Base-by-base conservation (phyloP, 2,113 vertebrate species). In the Semicossyphus pulcher region DNA sequence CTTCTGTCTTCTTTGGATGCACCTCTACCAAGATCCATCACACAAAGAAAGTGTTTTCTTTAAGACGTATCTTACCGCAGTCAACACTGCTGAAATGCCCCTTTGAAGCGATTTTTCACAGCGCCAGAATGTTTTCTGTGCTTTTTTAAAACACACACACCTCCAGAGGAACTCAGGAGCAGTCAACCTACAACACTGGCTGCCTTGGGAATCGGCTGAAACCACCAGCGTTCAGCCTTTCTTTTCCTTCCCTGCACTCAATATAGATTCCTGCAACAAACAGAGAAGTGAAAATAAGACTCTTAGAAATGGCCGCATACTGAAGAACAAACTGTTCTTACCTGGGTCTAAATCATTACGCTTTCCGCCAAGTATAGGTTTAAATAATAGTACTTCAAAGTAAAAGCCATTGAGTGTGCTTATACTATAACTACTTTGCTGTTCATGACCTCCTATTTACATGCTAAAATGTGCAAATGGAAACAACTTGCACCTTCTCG, bases 21-120 rank as follows among this genome's bases (percentile, higher is more conserved):
- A 80, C 69, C 69, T 89, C 65, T 32, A 64, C 70, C 56, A 61
- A 87, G 71, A 81, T 80, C 75, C 75, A 83, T 90, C 88, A 87
- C 76, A 62, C 73, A 57, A 65, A 59, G 68, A 83, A 75, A 86
- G 76, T 79, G 77, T 81, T 92, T 86, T 76, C 73, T 82, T 88
- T 83, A 76, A 77, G 78, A 72, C 53, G 23, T 69, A 83, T 66
- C 81, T 76, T 58, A 70, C 83, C 31, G 34, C 64, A 86, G 86
- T 83, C 70, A 84, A 84, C 76, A 52, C 66, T 62, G 41, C 70
- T 79, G 81, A 86, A 88, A 88, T 72, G 80, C 47, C 72, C 48
- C 78, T 80, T 89, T 87, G 79, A 90, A 87, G 79, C 12, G 11
- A 80, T 85, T 86, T 83, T 89, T 83, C 74, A 79, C 83, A 83